A percentile compares a stretch with the other conserved stretches of the same genome.
These are phyloP conservation scores for Clarias pachynema DNA, from an alignment of 2,797 vertebrate species.

Conservation along the genomic window DNA sequence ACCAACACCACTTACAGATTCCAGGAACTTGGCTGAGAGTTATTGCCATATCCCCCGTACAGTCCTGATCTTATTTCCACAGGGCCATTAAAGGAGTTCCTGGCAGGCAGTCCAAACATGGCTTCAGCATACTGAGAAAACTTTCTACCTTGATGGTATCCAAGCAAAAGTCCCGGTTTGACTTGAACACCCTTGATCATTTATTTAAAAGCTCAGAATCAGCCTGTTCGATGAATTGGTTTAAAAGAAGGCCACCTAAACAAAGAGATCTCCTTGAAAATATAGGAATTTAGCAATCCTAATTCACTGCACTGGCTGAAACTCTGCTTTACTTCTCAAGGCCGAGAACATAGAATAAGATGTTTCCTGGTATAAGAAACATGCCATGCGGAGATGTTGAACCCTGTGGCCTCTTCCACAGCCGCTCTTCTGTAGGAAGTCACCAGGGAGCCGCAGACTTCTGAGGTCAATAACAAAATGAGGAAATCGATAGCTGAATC, in stretches of 20 bases:
- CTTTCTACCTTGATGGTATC: too few species aligned
- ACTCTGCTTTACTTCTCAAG: background rate
- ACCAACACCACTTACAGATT: too few species aligned
- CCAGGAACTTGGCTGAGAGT: too few species aligned
- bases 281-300: background rate
- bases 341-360: background rate
- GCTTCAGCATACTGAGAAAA: too few species aligned
- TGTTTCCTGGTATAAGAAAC: background rate
- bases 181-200: too few species aligned
- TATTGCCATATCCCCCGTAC: too few species aligned
- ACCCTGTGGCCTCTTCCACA: constrained; percentile 18
- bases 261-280: background rate
- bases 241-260: background rate
- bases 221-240: background rate
- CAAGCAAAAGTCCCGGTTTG: too few species aligned
- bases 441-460: constrained; percentile 7
- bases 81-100: too few species aligned
- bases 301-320: background rate
- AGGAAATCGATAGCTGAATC: constrained; percentile 64
- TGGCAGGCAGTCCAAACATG: too few species aligned
- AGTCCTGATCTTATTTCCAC: too few species aligned
- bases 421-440: constrained; percentile 22
- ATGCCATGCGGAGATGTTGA: constrained; percentile 17
- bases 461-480: constrained; percentile 60
- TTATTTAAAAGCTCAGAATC: background rate